Percentiles rank a stretch among this genome's conserved stretches.
These are phyloP conservation scores for Abrostola triplasia DNA, from an alignment of 2,888 invertebrate genomes.

Conservation along the genomic window DNA sequence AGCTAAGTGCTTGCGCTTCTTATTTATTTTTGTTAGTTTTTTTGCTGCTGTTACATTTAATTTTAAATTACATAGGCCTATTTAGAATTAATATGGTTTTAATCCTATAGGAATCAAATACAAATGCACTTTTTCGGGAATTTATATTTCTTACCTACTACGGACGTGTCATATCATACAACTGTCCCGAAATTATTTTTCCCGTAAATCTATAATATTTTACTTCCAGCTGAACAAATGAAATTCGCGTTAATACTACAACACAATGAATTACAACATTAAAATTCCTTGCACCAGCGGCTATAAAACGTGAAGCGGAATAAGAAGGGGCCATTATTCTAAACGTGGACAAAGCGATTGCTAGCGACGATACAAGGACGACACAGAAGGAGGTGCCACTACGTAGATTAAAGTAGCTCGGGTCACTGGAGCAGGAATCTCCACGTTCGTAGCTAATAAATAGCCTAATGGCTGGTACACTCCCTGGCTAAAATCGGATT, in stretches of 20 bases:
- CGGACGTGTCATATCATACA: too few relatives aligned
- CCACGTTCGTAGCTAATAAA: constrained; percentile 33
- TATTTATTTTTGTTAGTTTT: too few relatives aligned
- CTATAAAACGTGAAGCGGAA: neutral
- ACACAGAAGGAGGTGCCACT: constrained; percentile 5
- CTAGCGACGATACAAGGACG: constrained; percentile 7
- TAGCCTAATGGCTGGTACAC: constrained; percentile 33
- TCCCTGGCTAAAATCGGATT: neutral
- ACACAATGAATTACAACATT: neutral
- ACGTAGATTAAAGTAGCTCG: constrained; percentile 32
- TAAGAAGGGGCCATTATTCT: constrained; percentile 6
- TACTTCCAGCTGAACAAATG: neutral
- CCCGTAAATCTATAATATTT: neutral
- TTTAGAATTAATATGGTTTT: too few relatives aligned
- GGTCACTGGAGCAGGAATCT: constrained; percentile 21
- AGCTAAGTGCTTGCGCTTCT: too few relatives aligned
- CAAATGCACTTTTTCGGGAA: too few relatives aligned
- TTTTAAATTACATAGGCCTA: too few relatives aligned
- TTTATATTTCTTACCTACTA: too few relatives aligned
- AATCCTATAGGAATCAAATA: too few relatives aligned
- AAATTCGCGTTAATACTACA: neutral
- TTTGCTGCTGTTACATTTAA: too few relatives aligned
- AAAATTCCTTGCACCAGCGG: constrained; percentile 2
- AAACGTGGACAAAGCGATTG: constrained; percentile 6
- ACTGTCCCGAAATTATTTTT: too few relatives aligned